These are phyloP conservation scores for Micropterix aruncella DNA, from an alignment of 2,888 invertebrate species.

Conservation along the genomic window DNA sequence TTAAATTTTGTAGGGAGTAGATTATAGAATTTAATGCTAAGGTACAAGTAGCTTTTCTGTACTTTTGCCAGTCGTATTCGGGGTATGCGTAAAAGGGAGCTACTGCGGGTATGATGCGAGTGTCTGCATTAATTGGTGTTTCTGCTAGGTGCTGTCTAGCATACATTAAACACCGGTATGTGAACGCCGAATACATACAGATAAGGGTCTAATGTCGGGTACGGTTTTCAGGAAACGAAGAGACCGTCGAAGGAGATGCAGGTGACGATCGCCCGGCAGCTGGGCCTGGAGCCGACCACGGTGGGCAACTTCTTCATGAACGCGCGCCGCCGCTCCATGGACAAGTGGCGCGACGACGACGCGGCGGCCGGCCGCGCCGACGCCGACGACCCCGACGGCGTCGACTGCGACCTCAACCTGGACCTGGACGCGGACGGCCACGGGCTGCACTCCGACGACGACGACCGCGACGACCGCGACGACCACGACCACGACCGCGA, in stretches of 20 bases:
- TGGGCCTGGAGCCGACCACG: slow-evolving; percentile 93
- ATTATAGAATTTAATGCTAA: no score
- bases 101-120: no score
- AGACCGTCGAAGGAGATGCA: slow-evolving; percentile 99
- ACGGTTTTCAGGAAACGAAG: slow-evolving; percentile 77
- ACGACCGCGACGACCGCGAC: slow-evolving; percentile 24
- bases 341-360: slow-evolving; percentile 96
- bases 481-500: slow-evolving; percentile 20
- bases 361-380: slow-evolving; percentile 38
- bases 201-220: no score
- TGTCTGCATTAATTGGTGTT: no score
- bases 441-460: slow-evolving; percentile 25
- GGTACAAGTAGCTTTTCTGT: no score
- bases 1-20: no score
- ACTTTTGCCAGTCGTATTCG: no score
- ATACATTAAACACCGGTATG: no score
- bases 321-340: slow-evolving; percentile 93
- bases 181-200: no score
- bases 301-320: slow-evolving; percentile 99
- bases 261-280: slow-evolving; percentile 94
- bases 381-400: slow-evolving; percentile 26
- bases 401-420: slow-evolving; percentile 34
- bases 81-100: no score
- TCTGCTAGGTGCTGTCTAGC: no score
- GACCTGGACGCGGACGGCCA: slow-evolving; percentile 27